Percentiles rank a stretch among this genome's conserved stretches.
Evolutionary conservation across 2,888 invertebrate genomes (phyloP).

Genomic region (Lasiommata megera): DNA sequence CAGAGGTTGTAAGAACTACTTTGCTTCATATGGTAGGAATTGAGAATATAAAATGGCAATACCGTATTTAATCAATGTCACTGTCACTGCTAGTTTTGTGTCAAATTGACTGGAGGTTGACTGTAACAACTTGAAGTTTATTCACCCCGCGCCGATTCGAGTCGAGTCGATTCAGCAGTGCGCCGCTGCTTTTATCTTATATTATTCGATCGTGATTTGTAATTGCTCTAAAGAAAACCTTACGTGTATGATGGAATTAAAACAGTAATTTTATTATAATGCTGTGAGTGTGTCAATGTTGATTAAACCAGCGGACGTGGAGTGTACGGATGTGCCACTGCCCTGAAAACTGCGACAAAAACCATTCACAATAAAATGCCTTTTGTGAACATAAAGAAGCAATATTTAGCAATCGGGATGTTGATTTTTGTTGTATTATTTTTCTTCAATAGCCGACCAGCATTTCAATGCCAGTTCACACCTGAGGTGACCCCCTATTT

Average conservation of each 20-base stretch:
- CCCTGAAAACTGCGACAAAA: constrained; percentile 14
- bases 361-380: constrained; percentile 58
- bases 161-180: neutral
- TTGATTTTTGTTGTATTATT: constrained; percentile 69
- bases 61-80: neutral
- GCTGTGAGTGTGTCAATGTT: constrained; percentile 22
- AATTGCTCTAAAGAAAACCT: neutral
- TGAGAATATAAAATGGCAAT: neutral
- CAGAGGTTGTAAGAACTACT: no score
- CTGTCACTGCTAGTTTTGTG: neutral
- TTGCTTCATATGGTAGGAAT: no score
- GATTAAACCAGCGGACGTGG: constrained; percentile 12
- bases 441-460: constrained; percentile 68
- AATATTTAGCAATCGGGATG: constrained; percentile 72
- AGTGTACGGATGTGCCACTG: constrained; percentile 25
- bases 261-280: constrained; percentile 24
- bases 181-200: constrained; percentile 1
- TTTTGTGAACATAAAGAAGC: constrained; percentile 73
- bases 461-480: constrained; percentile 69
- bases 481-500: constrained; percentile 59
- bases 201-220: neutral
- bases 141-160: constrained; percentile 15
- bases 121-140: constrained; percentile 10
- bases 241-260: constrained; percentile 14
- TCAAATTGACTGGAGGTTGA: neutral